Conservation (phyloP, 2,113 vertebrate species). For the Erythrocercus mccallii region DNA sequence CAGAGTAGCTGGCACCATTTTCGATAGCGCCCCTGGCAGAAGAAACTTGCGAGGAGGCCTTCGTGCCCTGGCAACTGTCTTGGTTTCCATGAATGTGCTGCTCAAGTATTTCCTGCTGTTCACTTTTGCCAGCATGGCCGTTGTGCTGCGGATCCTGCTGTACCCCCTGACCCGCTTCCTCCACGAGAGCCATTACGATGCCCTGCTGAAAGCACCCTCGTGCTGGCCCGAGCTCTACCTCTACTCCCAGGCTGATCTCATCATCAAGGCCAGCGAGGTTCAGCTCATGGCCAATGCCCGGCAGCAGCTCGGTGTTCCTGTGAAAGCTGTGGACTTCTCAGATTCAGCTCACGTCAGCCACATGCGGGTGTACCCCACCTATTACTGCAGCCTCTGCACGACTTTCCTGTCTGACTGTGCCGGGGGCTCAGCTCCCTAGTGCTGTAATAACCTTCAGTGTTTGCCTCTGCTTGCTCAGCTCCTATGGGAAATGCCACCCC, state of each 20-base stretch:
- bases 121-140: conserved; percentile 71
- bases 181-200: conserved; percentile 88
- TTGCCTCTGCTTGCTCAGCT: background rate
- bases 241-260: conserved; percentile 83
- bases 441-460: background rate
- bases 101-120: conserved; percentile 76
- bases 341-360: conserved; percentile 87
- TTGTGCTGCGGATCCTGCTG: conserved; percentile 79
- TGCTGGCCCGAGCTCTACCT: conserved; percentile 92
- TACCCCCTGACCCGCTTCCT: conserved; percentile 86
- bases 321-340: conserved; percentile 84
- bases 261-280: conserved; percentile 82
- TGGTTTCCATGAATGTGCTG: conserved; percentile 71
- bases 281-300: conserved; percentile 77
- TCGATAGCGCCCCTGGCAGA: conserved; percentile 90
- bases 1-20: conserved; percentile 82
- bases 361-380: conserved; percentile 81
- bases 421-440: background rate
- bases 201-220: conserved; percentile 75
- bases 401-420: conserved; percentile 82
- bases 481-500: background rate
- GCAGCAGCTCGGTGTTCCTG: conserved; percentile 69
- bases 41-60: conserved; percentile 83
- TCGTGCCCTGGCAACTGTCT: conserved; percentile 78
- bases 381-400: conserved; percentile 81